Percentiles rank a stretch among this genome's conserved stretches.
These are phyloP conservation scores for Drosophila nigromelanica DNA, from an alignment of 1,140 invertebrate genomes.

Conservation along the genomic window DNA sequence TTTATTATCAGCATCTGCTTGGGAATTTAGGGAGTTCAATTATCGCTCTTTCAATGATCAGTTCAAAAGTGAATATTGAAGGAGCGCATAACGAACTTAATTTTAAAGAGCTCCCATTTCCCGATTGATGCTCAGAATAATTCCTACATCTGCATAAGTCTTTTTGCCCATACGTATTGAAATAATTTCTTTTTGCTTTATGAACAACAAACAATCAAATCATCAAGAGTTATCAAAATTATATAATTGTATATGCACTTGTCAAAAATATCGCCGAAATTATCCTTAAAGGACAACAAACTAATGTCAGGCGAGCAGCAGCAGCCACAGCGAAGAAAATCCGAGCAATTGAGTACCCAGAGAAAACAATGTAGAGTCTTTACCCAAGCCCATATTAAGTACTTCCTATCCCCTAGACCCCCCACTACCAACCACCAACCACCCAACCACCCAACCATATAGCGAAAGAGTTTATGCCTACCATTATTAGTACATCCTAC, in stretches of 20 bases:
- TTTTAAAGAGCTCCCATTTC: too few species aligned
- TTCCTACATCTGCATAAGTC: conserved; percentile 11
- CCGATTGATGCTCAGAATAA: conserved; percentile 1
- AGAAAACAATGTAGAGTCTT: conserved; percentile 10
- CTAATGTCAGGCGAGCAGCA: conserved; percentile 70
- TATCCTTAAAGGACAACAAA: conserved; percentile 74
- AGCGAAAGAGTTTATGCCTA: conserved; percentile 42
- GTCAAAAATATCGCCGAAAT: conserved; percentile 42
- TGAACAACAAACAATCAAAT: conserved; percentile 10
- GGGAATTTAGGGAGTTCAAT: too few species aligned
- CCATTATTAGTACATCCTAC: conserved; percentile 56
- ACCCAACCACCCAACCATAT: not conserved
- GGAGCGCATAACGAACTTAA: too few species aligned
- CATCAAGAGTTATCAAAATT: not conserved
- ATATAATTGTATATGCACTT: conserved; percentile 36
- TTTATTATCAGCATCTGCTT: conserved; percentile 1
- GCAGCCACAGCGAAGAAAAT: conserved; percentile 24
- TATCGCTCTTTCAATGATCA: not conserved
- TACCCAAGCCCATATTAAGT: not conserved
- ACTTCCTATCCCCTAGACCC: conserved; percentile 19
- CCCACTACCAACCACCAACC: not conserved
- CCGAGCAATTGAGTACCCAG: conserved; percentile 25
- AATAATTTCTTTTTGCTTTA: conserved; percentile 8
- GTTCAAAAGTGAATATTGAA: not conserved
- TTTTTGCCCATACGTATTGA: conserved; percentile 30